phyloP scores from a whole-genome alignment of 1,140 invertebrate species.

The Lamellibrachia luymesi region DNA sequence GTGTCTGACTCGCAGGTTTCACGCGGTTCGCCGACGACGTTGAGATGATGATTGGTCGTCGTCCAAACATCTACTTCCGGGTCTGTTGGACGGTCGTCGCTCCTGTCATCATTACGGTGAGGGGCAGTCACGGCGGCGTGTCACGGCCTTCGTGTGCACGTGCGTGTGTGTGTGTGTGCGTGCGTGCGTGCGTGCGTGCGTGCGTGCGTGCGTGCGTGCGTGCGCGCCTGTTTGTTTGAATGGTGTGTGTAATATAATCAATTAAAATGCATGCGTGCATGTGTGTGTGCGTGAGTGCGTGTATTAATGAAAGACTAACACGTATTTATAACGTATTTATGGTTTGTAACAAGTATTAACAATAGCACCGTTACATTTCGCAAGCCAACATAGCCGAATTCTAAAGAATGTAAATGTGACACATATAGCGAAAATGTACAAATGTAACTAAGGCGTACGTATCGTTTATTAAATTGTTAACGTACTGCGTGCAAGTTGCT shows the following conservation, averaged over 20 bases:
- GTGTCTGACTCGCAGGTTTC: constrained; percentile 49
- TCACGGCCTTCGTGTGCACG: neutral
- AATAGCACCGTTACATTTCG: too few species aligned
- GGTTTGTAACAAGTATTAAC: too few species aligned
- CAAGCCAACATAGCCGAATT: too few species aligned
- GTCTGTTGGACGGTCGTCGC: constrained; percentile 67
- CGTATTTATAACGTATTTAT: too few species aligned
- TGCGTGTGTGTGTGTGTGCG: neutral
- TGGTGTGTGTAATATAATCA: neutral
- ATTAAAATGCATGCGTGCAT: neutral
- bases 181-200: neutral
- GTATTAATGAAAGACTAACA: neutral
- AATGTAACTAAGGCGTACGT: too few species aligned
- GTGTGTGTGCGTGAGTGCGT: neutral
- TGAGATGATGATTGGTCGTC: constrained; percentile 68
- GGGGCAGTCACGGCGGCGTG: constrained; percentile 6
- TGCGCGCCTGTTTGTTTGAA: neutral
- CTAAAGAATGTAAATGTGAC: too few species aligned
- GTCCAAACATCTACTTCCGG: constrained; percentile 64
- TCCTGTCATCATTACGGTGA: constrained; percentile 65
- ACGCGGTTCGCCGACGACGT: constrained; percentile 65
- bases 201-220: neutral
- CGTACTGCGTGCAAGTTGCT: neutral
- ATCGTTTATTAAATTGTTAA: neutral
- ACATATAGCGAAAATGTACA: too few species aligned